A percentile compares a stretch with the other conserved stretches of the same genome.
Evolutionary conservation across 2,888 invertebrate genomes (phyloP).

Genomic region (Acanthoscelides obtectus): DNA sequence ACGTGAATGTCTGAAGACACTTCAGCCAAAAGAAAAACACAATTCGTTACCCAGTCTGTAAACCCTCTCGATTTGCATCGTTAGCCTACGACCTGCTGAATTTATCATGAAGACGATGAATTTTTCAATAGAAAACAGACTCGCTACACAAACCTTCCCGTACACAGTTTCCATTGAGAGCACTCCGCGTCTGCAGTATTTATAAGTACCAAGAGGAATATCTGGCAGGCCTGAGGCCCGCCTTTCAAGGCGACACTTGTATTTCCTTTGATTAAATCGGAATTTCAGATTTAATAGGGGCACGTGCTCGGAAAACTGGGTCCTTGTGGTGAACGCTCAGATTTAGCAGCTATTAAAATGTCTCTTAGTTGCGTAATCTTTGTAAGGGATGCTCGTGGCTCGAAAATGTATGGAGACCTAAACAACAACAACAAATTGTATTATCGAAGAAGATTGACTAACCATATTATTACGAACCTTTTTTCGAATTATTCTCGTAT

Average conservation of each 20-base stretch:
- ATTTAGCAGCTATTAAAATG: neutral
- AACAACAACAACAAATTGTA: too few relatives aligned
- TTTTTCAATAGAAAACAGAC: neutral
- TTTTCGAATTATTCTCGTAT: too few relatives aligned
- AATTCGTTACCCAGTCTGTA: neutral
- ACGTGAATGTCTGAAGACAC: neutral
- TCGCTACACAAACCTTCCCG: neutral
- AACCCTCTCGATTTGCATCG: neutral
- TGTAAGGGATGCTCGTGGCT: neutral
- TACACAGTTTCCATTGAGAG: neutral
- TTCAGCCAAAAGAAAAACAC: neutral
- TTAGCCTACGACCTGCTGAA: neutral
- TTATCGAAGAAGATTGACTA: too few relatives aligned
- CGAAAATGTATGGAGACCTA: too few relatives aligned
- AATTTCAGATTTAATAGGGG: neutral
- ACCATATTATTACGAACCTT: too few relatives aligned
- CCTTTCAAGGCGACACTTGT: neutral
- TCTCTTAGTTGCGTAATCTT: neutral
- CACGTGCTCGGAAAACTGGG: neutral
- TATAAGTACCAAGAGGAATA: neutral
- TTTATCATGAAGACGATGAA: neutral
- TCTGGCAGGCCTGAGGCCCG: neutral
- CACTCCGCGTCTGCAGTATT: neutral
- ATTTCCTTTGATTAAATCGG: neutral
- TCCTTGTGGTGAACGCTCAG: neutral